Percentiles rank a stretch among this genome's conserved stretches.
Conservation (phyloP, 2,113 vertebrate species). For the Muntiacus muntjak region DNA sequence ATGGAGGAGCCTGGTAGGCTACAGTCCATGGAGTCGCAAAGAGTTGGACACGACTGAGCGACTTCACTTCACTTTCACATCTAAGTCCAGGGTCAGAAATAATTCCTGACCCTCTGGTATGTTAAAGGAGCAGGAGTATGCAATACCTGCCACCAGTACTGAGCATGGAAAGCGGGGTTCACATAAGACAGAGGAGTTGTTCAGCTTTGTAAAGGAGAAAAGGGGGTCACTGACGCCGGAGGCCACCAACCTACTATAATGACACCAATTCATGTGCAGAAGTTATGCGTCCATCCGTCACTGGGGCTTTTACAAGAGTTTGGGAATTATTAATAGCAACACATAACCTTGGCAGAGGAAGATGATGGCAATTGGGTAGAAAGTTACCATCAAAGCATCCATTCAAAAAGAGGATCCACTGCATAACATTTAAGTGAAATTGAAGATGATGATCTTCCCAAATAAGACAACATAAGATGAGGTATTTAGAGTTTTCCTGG, state of each 20-base stretch:
- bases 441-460: background rate
- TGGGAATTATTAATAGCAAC: background rate
- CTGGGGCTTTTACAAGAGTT: background rate
- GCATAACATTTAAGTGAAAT: background rate
- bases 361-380: background rate
- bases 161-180: background rate
- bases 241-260: background rate
- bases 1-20: too few species aligned
- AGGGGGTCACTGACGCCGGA: background rate
- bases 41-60: too few species aligned
- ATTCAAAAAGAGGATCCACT: background rate
- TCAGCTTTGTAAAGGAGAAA: background rate
- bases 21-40: too few species aligned
- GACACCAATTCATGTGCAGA: background rate
- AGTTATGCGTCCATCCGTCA: background rate
- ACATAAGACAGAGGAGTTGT: background rate
- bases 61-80: background rate
- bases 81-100: background rate
- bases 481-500: background rate
- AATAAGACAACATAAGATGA: background rate
- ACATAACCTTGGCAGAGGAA: background rate
- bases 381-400: background rate
- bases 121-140: fast-evolving
- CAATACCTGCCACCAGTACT: background rate
- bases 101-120: background rate